Evolutionary conservation across 2,113 vertebrate genomes (phyloP).

Genomic region (Notothenia rossii): DNA sequence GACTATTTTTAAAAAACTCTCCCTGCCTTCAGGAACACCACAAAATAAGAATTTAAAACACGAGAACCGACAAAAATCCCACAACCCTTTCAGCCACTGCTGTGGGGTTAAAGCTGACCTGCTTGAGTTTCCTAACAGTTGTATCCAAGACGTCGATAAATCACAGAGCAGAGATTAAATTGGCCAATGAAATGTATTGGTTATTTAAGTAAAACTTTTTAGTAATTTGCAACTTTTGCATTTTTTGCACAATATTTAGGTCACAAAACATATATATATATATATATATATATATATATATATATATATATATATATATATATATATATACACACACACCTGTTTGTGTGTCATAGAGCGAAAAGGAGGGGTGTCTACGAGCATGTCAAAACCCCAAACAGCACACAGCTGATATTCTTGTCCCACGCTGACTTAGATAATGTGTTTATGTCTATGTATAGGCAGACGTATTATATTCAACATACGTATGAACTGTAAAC

Average conservation of each 20-base stretch:
- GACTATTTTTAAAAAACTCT: neutral
- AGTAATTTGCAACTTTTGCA: neutral
- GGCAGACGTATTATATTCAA: neutral
- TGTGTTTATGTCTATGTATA: neutral
- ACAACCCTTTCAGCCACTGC: neutral
- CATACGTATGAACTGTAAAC: neutral
- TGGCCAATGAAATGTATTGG: neutral
- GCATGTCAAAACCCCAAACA: conserved; percentile 29
- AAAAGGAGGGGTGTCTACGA: neutral
- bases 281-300: too few relatives aligned
- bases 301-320: neutral
- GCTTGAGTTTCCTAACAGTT: neutral
- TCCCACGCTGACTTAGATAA: conserved; percentile 29
- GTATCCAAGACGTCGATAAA: neutral
- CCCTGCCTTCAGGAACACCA: neutral
- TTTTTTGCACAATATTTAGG: neutral
- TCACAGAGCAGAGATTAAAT: neutral
- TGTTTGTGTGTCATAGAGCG: too few relatives aligned
- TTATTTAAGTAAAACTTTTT: neutral
- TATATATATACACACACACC: neutral
- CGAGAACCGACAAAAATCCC: neutral
- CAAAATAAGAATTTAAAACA: neutral
- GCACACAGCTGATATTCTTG: neutral
- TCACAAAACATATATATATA: neutral
- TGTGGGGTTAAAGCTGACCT: neutral